Conservation (phyloP, 2,797 vertebrate species). For the Sebastes oblongus region DNA sequence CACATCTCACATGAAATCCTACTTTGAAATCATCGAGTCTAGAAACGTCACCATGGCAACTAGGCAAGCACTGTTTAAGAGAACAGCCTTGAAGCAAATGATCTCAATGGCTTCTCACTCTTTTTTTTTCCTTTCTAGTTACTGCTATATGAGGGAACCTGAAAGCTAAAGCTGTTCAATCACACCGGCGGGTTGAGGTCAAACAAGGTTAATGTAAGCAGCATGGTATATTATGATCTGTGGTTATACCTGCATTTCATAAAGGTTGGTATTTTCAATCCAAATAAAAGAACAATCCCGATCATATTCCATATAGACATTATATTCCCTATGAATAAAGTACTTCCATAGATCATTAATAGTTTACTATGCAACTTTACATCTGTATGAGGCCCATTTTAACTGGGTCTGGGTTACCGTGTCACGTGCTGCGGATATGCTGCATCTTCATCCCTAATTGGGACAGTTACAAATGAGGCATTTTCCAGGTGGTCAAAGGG, state of each 20-base stretch:
- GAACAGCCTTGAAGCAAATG: slow-evolving; percentile 58
- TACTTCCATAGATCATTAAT: background rate
- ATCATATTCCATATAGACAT: background rate
- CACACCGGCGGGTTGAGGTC: slow-evolving; percentile 34
- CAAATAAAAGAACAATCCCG: background rate
- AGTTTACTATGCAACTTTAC: background rate
- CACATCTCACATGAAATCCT: slow-evolving; percentile 70
- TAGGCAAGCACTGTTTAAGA: slow-evolving; percentile 69
- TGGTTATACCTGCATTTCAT: background rate
- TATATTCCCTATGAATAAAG: background rate
- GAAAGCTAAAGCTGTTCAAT: slow-evolving; percentile 21
- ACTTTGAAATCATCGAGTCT: slow-evolving; percentile 76
- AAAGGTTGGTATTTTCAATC: background rate
- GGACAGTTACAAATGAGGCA: background rate
- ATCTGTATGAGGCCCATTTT: background rate
- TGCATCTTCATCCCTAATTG: background rate
- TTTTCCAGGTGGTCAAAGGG: background rate
- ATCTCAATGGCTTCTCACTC: slow-evolving; percentile 28
- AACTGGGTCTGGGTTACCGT: background rate
- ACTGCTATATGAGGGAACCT: slow-evolving; percentile 10
- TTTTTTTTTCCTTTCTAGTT: background rate
- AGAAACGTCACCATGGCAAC: slow-evolving; percentile 81
- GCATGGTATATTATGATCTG: background rate
- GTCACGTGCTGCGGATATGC: background rate
- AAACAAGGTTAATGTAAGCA: slow-evolving; percentile 40